These are phyloP conservation scores for Cantharis rustica DNA, from an alignment of 2,888 invertebrate species.

Conservation along the genomic window DNA sequence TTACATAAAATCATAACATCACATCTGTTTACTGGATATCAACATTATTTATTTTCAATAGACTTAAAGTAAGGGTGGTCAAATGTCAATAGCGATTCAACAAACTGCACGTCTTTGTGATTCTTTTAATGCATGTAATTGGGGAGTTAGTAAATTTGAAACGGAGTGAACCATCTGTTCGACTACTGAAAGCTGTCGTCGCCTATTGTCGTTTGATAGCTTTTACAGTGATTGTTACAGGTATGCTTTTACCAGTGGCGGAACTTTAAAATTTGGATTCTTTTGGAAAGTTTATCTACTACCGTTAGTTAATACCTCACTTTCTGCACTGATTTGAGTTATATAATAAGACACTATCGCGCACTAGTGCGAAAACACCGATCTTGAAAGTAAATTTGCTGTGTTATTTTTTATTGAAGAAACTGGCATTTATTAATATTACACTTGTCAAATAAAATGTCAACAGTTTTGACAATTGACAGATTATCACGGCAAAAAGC, in stretches of 20 bases:
- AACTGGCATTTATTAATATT: too few species aligned
- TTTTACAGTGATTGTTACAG: background rate
- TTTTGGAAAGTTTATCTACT: too few species aligned
- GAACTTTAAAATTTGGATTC: too few species aligned
- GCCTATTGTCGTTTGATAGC: background rate
- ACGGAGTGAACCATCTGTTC: background rate
- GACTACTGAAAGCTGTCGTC: background rate
- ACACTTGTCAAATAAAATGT: too few species aligned
- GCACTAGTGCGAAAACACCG: too few species aligned
- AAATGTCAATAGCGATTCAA: constrained; percentile 9
- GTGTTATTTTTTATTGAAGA: too few species aligned
- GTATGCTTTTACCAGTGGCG: background rate
- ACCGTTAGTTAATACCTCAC: too few species aligned
- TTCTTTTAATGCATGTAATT: constrained; percentile 15
- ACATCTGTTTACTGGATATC: background rate
- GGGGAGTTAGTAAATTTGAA: constrained; percentile 10
- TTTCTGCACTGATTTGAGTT: too few species aligned
- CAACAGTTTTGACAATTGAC: too few species aligned
- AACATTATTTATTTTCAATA: background rate
- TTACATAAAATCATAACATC: background rate
- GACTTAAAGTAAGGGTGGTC: constrained; percentile 1
- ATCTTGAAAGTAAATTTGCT: too few species aligned
- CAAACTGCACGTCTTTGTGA: constrained; percentile 12
- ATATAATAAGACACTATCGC: too few species aligned
- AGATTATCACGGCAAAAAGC: too few species aligned